phyloP scores from a whole-genome alignment of 1,140 invertebrate genomes.

The Pogonomyrmex californicus region DNA sequence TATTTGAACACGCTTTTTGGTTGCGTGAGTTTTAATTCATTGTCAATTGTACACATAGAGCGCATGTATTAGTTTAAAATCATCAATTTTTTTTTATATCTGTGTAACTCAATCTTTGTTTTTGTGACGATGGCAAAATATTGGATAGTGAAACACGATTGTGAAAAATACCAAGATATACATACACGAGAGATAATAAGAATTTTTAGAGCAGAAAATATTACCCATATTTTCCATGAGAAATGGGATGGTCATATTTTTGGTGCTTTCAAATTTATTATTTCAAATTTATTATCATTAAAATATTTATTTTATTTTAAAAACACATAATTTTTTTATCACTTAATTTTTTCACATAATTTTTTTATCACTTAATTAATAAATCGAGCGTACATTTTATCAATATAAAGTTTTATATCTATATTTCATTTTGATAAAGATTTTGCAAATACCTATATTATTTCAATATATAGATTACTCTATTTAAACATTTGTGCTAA shows the following conservation, averaged over 20 bases:
- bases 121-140: conserved; percentile 4
- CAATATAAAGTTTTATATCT: not conserved
- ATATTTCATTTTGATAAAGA: not conserved
- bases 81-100: conserved; percentile 12
- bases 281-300: no score
- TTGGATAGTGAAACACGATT: not conserved
- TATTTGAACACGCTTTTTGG: not conserved
- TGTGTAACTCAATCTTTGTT: not conserved
- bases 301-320: not conserved
- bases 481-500: not conserved
- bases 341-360: not conserved
- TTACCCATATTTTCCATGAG: not conserved
- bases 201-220: conserved; percentile 38
- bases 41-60: not conserved
- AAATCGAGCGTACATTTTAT: not conserved
- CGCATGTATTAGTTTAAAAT: not conserved
- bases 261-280: not conserved
- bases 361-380: not conserved
- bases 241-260: not conserved
- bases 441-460: not conserved
- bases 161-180: not conserved
- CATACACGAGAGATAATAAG: not conserved
- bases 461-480: not conserved
- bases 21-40: not conserved
- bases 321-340: no score